Base-by-base conservation (phyloP, 2,888 invertebrate species). In the Tillus elongatus region DNA sequence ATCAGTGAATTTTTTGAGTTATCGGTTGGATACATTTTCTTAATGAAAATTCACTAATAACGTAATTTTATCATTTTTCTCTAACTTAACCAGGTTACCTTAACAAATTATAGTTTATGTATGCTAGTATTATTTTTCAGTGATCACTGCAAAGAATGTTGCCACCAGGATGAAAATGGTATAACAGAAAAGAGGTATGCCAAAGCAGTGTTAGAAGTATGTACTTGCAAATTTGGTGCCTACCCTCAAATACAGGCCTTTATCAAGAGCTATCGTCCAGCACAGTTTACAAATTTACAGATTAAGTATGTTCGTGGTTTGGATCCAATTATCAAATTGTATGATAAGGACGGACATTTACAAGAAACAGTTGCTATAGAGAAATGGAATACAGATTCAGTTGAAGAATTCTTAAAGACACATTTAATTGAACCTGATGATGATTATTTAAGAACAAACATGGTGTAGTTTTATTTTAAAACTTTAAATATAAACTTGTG, bases 211-310 rank as follows among this genome's bases (percentile, higher is more conserved):
- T 70, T 98, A 28, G 92, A 95, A 73, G 93, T 97, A 3, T 98
- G 97, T 61, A 93, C 93, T 34, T 98, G 97, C 68, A 97, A 97
- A 72, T 92, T 97, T 71, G 91, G 92, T 40, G 85, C 91, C 4
- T 97, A 91, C 74, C 96, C 97, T 27, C 96, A 97, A 72, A 92
- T 96, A 53, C 90, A 95, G 72, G 97, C 97, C 11, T 98, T 98
- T 62, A 86, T 96, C 34, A 95, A 92, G 64, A 89, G 95, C 64
- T 89, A 92, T 47, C 73, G 84, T 52, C 90, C 91, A 4, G 75
- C 78, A 2, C 86, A 90, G 63, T 95, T 91, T 61, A 85, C 90
- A 16, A 93, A 93, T 63, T 73, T 98, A 38, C 79, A 82, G 63
- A 86, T 97, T 31, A 86, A 87, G 58, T 96, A 96, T 59, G 84